phyloP scores from a whole-genome alignment of 2,888 invertebrate species.

The Scrobipalpa atriplicella region DNA sequence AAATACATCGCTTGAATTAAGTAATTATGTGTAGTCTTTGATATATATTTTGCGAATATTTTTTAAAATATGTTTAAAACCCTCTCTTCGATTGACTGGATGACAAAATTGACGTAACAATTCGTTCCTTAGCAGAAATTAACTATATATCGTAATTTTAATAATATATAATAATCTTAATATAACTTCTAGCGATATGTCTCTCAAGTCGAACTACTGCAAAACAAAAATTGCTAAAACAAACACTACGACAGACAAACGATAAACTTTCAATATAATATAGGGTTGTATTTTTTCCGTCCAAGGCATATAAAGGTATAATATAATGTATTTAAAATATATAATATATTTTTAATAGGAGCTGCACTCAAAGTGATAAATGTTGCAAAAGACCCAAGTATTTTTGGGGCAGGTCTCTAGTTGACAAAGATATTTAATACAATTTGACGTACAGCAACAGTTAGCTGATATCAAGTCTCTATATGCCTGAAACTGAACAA shows the following conservation, averaged over 20 bases:
- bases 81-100: conserved; percentile 63
- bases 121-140: conserved; percentile 59
- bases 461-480: not conserved
- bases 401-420: conserved; percentile 10
- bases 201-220: conserved; percentile 76
- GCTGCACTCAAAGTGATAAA: not conserved
- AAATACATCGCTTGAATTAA: not conserved
- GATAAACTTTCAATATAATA: conserved; percentile 46
- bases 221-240: conserved; percentile 63
- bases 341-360: not conserved
- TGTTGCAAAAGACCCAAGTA: conserved; percentile 12
- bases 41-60: conserved; percentile 27
- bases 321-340: not conserved
- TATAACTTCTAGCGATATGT: conserved; percentile 79
- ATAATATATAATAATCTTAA: conserved; percentile 69
- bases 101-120: conserved; percentile 73
- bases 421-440: not conserved
- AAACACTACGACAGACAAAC: conserved; percentile 58
- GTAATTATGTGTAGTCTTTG: not conserved
- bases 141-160: conserved; percentile 41
- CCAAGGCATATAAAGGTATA: conserved; percentile 12
- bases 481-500: conserved; percentile 22
- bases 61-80: conserved; percentile 36
- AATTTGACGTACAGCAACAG: not conserved
- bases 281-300: conserved; percentile 21